A percentile compares a stretch with the other conserved stretches of the same genome.
These are phyloP conservation scores for Epizoanthus fatuus DNA, from an alignment of 92 coral and sea anemone species.

Conservation along the genomic window DNA sequence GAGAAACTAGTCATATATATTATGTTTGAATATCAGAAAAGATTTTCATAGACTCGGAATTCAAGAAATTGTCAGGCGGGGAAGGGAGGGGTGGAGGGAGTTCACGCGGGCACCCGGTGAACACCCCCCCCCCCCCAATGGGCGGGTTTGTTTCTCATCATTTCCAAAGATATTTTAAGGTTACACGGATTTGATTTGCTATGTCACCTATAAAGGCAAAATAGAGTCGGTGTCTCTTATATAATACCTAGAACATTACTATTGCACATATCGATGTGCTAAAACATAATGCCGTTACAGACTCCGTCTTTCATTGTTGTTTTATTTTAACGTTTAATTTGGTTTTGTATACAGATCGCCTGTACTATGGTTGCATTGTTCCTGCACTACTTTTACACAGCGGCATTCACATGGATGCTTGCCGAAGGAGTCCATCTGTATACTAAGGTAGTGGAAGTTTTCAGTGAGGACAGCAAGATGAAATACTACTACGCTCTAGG, in stretches of 20 bases:
- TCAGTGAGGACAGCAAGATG: conserved; percentile 93
- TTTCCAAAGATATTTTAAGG: too few relatives aligned
- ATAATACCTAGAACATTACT: background rate
- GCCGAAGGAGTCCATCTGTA: conserved; percentile 96
- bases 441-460: conserved; percentile 95
- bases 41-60: too few relatives aligned
- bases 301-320: background rate
- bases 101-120: too few relatives aligned
- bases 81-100: too few relatives aligned
- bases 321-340: background rate
- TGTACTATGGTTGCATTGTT: conserved; percentile 88
- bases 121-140: too few relatives aligned
- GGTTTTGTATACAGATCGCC: conserved; percentile 69
- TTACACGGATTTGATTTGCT: too few relatives aligned
- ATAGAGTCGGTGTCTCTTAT: too few relatives aligned
- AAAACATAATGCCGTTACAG: background rate
- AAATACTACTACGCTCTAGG: conserved; percentile 95
- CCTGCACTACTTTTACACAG: conserved; percentile 95
- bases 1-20: too few relatives aligned
- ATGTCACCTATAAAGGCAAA: too few relatives aligned
- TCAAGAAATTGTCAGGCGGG: too few relatives aligned
- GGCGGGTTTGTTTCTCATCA: too few relatives aligned
- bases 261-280: background rate
- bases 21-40: too few relatives aligned
- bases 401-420: conserved; percentile 95